Percentiles rank a stretch among this genome's conserved stretches.
Evolutionary conservation across 2,888 invertebrate species (phyloP).

Genomic region (Platerodrilus igneus): DNA sequence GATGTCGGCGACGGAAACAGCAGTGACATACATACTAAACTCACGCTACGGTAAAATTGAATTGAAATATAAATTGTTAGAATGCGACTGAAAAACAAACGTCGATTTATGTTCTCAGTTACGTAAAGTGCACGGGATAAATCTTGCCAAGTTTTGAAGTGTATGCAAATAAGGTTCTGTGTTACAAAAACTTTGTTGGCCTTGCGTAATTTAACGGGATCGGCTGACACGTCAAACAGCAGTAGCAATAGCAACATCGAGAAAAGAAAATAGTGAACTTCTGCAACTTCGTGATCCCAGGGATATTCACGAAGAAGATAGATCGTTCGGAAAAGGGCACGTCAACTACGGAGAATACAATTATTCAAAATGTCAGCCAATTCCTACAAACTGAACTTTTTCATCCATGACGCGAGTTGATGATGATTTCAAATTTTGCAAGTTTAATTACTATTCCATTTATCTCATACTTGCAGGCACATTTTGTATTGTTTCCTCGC

Average conservation of each 20-base stretch:
- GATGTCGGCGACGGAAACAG: conserved; percentile 6
- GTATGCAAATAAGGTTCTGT: conserved; percentile 10
- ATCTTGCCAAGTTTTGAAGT: conserved; percentile 11
- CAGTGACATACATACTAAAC: conserved; percentile 4
- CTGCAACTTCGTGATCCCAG: no score
- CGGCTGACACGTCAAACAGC: conserved; percentile 15
- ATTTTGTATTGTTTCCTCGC: no score
- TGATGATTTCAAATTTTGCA: no score
- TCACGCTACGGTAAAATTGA: conserved; percentile 10
- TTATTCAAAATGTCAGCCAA: conserved; percentile 35
- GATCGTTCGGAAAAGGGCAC: conserved; percentile 22
- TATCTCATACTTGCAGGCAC: conserved; percentile 28
- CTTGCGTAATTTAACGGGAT: conserved; percentile 10
- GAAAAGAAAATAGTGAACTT: conserved; percentile 18
- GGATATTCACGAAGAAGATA: conserved; percentile 22
- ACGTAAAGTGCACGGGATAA: conserved; percentile 10
- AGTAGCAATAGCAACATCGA: conserved; percentile 15
- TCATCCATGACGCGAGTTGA: conserved; percentile 19
- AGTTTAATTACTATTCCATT: conserved; percentile 34
- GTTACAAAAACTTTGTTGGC: conserved; percentile 6
- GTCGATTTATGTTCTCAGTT: conserved; percentile 8
- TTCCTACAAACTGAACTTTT: conserved; percentile 25
- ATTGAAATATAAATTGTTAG: conserved; percentile 11
- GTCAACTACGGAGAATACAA: conserved; percentile 28
- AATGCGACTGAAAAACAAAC: conserved; percentile 12